Percentiles rank a stretch among this genome's conserved stretches.
Evolutionary conservation across 2,113 vertebrate genomes (phyloP).

Genomic region (Rhipidura dahli): DNA sequence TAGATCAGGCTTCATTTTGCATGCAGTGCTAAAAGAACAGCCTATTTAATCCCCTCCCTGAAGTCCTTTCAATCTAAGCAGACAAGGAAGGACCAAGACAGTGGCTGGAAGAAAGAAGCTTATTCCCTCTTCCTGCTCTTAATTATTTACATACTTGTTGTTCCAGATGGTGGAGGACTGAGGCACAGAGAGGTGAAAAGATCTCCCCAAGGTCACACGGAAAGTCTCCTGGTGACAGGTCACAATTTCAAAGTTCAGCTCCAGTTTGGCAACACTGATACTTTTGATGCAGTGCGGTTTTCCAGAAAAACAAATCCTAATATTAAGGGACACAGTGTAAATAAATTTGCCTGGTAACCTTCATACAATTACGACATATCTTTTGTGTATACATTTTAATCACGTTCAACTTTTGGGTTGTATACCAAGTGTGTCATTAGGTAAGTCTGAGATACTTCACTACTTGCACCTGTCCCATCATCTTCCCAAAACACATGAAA

Average conservation of each 20-base stretch:
- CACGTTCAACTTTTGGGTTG: background rate
- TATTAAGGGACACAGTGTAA: background rate
- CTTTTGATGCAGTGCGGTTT: background rate
- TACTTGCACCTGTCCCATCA: background rate
- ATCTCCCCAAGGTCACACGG: background rate
- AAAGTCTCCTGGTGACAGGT: background rate
- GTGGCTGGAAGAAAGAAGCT: background rate
- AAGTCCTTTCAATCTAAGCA: background rate
- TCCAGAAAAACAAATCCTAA: conserved; percentile 24
- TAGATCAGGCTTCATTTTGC: background rate
- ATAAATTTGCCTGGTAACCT: conserved; percentile 11
- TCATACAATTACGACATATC: background rate
- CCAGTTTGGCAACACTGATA: background rate
- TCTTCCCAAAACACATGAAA: background rate
- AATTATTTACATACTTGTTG: background rate
- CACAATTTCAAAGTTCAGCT: conserved; percentile 22
- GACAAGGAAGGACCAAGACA: background rate
- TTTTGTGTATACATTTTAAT: background rate
- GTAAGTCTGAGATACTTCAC: background rate
- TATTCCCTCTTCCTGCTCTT: background rate
- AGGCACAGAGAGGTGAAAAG: background rate
- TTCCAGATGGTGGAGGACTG: background rate
- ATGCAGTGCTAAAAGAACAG: background rate
- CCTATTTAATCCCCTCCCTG: background rate
- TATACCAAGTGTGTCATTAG: background rate